These are phyloP conservation scores for Hyalella azteca DNA, from an alignment of 2,888 invertebrate genomes.

Conservation along the genomic window DNA sequence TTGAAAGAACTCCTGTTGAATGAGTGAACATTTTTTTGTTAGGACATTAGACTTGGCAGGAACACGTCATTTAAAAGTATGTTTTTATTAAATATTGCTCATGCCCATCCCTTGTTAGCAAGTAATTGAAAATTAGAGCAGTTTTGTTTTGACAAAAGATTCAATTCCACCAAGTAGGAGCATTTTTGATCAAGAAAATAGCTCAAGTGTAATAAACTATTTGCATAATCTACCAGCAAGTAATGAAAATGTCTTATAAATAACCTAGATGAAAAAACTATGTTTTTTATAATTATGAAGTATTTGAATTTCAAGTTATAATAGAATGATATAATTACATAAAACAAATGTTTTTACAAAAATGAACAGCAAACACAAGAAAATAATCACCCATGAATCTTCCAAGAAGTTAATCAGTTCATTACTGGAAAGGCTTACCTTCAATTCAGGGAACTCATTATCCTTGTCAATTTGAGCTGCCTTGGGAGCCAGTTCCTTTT, in stretches of 20 bases:
- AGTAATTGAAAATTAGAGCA: no score
- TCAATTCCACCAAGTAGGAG: no score
- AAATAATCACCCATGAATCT: background rate
- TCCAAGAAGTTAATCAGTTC: no score
- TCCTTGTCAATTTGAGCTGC: conserved; percentile 88
- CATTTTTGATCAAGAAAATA: background rate
- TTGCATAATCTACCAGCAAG: background rate
- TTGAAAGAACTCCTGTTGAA: conserved; percentile 79
- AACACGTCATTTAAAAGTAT: no score
- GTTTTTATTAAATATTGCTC: no score
- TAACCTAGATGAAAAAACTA: background rate
- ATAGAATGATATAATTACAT: background rate
- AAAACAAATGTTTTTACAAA: background rate
- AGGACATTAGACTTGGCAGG: no score
- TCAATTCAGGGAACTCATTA: conserved; percentile 75
- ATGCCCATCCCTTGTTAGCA: no score
- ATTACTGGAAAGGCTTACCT: no score
- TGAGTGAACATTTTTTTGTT: no score
- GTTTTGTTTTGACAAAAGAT: no score
- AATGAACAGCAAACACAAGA: background rate
- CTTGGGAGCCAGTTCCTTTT: conserved; percentile 93
- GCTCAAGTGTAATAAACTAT: background rate
- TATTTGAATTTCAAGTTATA: background rate
- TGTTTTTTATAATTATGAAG: background rate
- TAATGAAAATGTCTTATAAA: background rate